Percentiles rank a stretch among this genome's conserved stretches.
These are phyloP conservation scores for Heliocidaris tuberculata DNA, from an alignment of 35 echinoderm and acorn worm genomes.

Conservation along the genomic window DNA sequence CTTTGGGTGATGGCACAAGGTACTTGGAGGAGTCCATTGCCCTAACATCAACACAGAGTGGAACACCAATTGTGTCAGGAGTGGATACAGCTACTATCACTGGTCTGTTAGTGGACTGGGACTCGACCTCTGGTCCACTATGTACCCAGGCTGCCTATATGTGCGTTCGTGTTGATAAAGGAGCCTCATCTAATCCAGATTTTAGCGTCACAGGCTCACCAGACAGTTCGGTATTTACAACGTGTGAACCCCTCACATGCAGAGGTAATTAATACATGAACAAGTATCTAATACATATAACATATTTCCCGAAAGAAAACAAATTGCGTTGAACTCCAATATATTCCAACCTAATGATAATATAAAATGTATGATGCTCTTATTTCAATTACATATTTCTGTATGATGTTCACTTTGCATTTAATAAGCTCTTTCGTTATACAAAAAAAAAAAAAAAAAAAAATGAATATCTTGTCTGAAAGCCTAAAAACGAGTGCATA, in stretches of 20 bases:
- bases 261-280: not conserved
- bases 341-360: no score
- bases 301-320: no score
- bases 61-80: not conserved
- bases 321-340: no score
- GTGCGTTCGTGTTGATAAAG: conserved; percentile 20
- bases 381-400: no score
- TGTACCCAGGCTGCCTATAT: not conserved
- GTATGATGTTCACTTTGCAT: no score
- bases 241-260: not conserved
- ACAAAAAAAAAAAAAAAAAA: no score
- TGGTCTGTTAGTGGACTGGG: not conserved
- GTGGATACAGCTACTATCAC: not conserved
- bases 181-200: not conserved
- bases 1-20: not conserved
- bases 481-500: no score
- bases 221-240: not conserved
- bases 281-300: no score
- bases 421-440: no score
- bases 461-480: no score
- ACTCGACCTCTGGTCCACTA: not conserved
- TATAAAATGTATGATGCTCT: no score
- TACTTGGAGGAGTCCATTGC: not conserved
- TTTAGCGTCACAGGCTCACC: not conserved
- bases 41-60: not conserved